These are phyloP conservation scores for Pachypanchax playfairii DNA, from an alignment of 2,113 vertebrate species.

Conservation along the genomic window DNA sequence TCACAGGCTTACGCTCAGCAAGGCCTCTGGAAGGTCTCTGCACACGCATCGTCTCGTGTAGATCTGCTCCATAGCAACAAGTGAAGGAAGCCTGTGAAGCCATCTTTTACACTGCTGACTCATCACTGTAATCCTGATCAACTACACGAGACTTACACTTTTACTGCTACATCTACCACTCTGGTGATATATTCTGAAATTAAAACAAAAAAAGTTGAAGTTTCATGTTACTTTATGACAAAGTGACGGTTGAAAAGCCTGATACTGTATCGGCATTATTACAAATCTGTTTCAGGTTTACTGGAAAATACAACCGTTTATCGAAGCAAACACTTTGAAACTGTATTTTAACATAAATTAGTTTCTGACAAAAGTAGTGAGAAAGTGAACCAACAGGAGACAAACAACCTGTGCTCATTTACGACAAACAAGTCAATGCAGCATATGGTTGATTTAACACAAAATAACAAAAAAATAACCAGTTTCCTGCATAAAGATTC, in stretches of 20 bases:
- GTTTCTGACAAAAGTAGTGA: too few species aligned
- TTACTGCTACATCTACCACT: not conserved
- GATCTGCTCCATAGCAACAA: constrained; percentile 82
- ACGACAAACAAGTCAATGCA: too few species aligned
- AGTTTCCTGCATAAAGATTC: too few species aligned
- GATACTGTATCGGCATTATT: not conserved
- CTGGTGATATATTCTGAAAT: not conserved
- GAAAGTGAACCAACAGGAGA: too few species aligned
- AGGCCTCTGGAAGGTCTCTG: constrained; percentile 69
- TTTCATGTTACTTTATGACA: not conserved
- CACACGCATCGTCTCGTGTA: constrained; percentile 67
- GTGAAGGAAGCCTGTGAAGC: constrained; percentile 64
- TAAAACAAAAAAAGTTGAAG: not conserved
- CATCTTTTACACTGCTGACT: constrained; percentile 56
- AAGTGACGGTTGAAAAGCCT: not conserved
- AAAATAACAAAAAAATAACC: too few species aligned
- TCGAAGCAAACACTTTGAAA: too few species aligned
- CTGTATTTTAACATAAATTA: too few species aligned
- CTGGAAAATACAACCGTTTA: not conserved
- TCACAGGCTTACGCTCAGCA: constrained; percentile 71
- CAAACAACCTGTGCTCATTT: too few species aligned
- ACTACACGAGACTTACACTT: not conserved
- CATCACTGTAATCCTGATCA: constrained; percentile 23
- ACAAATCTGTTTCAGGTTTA: not conserved
- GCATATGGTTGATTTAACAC: too few species aligned